A percentile compares a stretch with the other conserved stretches of the same genome.
phyloP scores from a whole-genome alignment of 2,888 invertebrate species.

The Drosophila helvetica region DNA sequence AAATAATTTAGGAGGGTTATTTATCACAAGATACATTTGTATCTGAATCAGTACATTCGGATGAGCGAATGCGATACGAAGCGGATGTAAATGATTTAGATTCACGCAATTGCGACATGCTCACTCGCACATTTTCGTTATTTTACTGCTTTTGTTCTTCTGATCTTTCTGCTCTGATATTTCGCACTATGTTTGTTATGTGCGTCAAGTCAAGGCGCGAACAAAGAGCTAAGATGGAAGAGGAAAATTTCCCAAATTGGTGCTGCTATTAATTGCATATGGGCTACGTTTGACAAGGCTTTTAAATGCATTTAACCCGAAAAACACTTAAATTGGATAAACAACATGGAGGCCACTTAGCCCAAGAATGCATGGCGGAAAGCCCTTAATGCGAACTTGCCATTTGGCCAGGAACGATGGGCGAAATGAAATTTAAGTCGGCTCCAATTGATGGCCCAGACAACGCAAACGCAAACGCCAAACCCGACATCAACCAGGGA shows the following conservation, averaged over 20 bases:
- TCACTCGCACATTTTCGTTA: too few species aligned
- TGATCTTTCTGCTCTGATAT: too few species aligned
- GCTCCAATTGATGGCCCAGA: slow-evolving; percentile 62
- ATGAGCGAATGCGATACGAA: too few species aligned
- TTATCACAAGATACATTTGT: too few species aligned
- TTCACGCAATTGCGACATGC: too few species aligned
- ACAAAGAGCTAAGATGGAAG: neutral
- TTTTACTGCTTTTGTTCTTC: too few species aligned
- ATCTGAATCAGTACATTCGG: too few species aligned
- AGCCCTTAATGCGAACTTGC: slow-evolving; percentile 62
- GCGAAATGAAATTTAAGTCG: slow-evolving; percentile 69
- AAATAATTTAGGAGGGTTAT: neutral
- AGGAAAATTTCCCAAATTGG: neutral
- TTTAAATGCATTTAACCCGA: slow-evolving; percentile 39
- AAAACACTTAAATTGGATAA: slow-evolving; percentile 50
- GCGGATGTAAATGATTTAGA: too few species aligned
- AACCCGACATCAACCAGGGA: neutral
- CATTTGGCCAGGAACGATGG: slow-evolving; percentile 50
- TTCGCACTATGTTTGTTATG: too few species aligned
- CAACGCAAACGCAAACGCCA: neutral
- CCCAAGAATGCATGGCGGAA: slow-evolving; percentile 35
- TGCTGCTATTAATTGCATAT: slow-evolving; percentile 19
- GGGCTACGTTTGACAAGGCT: slow-evolving; percentile 13
- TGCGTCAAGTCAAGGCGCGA: too few species aligned
- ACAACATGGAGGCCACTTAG: slow-evolving; percentile 37